Percentiles rank a stretch among this genome's conserved stretches.
phyloP scores from a whole-genome alignment of 1,140 invertebrate species.

The Wiebesia pumilae region DNA sequence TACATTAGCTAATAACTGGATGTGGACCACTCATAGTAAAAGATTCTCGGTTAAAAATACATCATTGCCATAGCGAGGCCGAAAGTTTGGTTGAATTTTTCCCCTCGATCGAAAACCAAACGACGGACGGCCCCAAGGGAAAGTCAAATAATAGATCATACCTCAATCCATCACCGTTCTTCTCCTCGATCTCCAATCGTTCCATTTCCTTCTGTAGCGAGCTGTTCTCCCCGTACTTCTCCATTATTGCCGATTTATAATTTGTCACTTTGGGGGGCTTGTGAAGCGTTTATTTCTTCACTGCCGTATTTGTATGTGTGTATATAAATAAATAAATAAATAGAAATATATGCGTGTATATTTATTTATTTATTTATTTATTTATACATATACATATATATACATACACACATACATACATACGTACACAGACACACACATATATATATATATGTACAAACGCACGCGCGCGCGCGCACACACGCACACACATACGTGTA shows the following conservation, averaged over 20 bases:
- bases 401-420: no score
- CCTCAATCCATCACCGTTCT: conserved; percentile 70
- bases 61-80: no score
- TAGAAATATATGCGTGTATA: neutral
- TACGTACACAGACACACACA: no score
- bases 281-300: neutral
- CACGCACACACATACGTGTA: neutral
- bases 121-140: neutral
- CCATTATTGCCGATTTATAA: conserved; percentile 57
- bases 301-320: conserved; percentile 3
- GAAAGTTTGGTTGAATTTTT: no score
- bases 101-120: neutral
- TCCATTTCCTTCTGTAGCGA: conserved; percentile 71
- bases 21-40: no score
- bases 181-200: conserved; percentile 70
- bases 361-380: no score
- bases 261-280: neutral
- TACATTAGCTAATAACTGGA: no score
- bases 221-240: conserved; percentile 67
- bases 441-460: no score
- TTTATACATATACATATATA: no score
- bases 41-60: no score
- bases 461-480: no score
- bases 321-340: neutral
- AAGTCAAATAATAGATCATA: conserved; percentile 56